phyloP scores from a whole-genome alignment of 1,140 invertebrate species.

The Drosophila virilis region DNA sequence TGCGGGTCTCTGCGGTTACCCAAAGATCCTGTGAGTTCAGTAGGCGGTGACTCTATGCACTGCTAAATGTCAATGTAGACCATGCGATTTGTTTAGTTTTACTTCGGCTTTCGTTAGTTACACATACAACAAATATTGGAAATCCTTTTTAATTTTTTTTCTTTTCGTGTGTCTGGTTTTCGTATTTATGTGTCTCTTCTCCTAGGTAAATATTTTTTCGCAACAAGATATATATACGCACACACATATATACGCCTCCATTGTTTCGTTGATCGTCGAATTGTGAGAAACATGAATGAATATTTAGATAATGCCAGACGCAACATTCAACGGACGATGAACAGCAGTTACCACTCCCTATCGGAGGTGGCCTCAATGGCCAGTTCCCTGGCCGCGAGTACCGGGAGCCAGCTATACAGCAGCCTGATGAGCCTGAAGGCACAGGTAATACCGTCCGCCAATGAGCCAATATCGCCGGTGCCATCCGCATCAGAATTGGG shows the following conservation, averaged over 20 bases:
- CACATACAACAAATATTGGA: slow-evolving; percentile 20
- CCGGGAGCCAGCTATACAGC: not conserved
- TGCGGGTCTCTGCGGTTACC: not conserved
- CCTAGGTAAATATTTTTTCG: slow-evolving; percentile 14
- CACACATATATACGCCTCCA: no score
- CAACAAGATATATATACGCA: not conserved
- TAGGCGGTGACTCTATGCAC: not conserved
- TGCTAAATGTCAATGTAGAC: not conserved
- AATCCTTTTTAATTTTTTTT: slow-evolving; percentile 20
- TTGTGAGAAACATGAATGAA: slow-evolving; percentile 17
- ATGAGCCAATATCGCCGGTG: no score
- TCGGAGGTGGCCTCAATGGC: slow-evolving; percentile 2
- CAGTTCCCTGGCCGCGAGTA: not conserved
- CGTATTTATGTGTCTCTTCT: slow-evolving; percentile 29
- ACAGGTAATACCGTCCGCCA: not conserved
- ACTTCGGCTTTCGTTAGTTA: slow-evolving; percentile 30
- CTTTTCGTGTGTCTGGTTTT: slow-evolving; percentile 21
- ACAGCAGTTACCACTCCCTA: slow-evolving; percentile 15
- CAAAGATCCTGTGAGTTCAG: not conserved
- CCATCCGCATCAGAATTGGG: not conserved
- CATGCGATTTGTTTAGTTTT: slow-evolving; percentile 12
- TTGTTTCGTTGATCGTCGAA: not conserved
- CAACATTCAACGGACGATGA: slow-evolving; percentile 18
- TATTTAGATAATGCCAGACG: slow-evolving; percentile 37
- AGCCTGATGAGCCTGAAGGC: slow-evolving; percentile 17